Base-by-base conservation (phyloP, 2,113 vertebrate species). In the Anas platyrhynchos region DNA sequence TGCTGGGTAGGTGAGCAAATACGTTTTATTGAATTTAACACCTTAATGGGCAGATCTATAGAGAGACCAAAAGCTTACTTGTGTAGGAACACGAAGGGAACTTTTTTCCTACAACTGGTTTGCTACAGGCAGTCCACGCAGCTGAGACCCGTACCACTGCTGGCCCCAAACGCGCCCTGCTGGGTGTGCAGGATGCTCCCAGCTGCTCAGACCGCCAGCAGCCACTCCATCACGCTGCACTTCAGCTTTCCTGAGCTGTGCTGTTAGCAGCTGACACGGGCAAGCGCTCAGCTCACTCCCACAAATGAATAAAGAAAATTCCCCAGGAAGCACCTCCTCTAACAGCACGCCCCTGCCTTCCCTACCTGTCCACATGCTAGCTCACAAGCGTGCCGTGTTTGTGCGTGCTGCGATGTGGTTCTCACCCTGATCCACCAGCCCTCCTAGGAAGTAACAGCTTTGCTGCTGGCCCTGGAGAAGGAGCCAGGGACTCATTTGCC, bases 21-120 rank as follows among this genome's bases (percentile, higher is more conserved):
- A 16, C 0, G 5, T 0, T 8, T 32, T 73, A 62, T 46, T 2
- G 31, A 61, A 52, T 18, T 11, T 56, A 91, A 43, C 15, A 32
- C 62, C 20, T 84, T 36, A n/a, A 71, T 71, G 31, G 86, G 41
- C 17, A 75, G 32, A 56, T 34, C 74, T 58, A 22, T 4, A 81
- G 31, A 73, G 31, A 92, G 14, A 48, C 34, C 25, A 54, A 29
- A 61, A 78, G 46, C 65, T 88, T 55, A 9, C 38, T 32, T 54
- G 16, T 48, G 23, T 16, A 58, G 44, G n/a, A 89, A 38, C 8
- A 82, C 8, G 67, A 86, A 46, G 3, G 15, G n/a, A 10, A 16
- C 4, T 13, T 38, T 71, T 34, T 25, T 12, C 43, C 32, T 67
- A 36, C 15, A 41, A 59, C 44, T 3, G 67, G 43, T 48, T 59